A percentile compares a stretch with the other conserved stretches of the same genome.
These are phyloP conservation scores for Leptinotarsa lineolata DNA, from an alignment of 1,140 invertebrate species.

Conservation along the genomic window DNA sequence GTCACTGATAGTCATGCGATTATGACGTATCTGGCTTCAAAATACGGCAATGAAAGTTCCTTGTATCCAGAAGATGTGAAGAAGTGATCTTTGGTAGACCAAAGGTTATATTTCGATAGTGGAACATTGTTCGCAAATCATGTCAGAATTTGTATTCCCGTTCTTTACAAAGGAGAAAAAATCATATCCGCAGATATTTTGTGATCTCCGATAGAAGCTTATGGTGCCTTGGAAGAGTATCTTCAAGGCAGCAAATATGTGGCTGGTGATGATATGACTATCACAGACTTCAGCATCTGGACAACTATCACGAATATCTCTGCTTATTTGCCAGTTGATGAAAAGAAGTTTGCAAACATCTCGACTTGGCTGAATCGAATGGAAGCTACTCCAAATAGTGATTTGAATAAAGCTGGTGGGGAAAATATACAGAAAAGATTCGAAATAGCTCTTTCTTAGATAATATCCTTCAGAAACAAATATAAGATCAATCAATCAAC, in stretches of 20 bases:
- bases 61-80: slow-evolving; percentile 63
- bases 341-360: slow-evolving; percentile 50
- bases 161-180: slow-evolving; percentile 25
- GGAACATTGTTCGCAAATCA: slow-evolving; percentile 58
- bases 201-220: slow-evolving; percentile 45
- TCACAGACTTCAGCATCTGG: slow-evolving; percentile 59
- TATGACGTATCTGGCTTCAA: slow-evolving; percentile 60
- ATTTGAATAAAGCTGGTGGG: slow-evolving; percentile 42
- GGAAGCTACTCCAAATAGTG: slow-evolving; percentile 55
- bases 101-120: slow-evolving; percentile 59
- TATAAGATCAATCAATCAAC: too few species aligned
- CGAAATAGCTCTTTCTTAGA: too few species aligned
- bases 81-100: slow-evolving; percentile 61
- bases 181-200: slow-evolving; percentile 13
- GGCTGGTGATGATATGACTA: slow-evolving; percentile 57
- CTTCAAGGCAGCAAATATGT: slow-evolving; percentile 53
- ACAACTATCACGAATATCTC: slow-evolving; percentile 50
- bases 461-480: too few species aligned
- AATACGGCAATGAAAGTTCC: slow-evolving; percentile 61
- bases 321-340: slow-evolving; percentile 46
- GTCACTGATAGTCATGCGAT: slow-evolving; percentile 67
- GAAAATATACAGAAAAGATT: too few species aligned
- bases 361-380: slow-evolving; percentile 54
- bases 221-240: slow-evolving; percentile 52
- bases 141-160: not conserved